Base-by-base conservation (phyloP, 2,797 vertebrate species). In the Microctenopoma lineatum region DNA sequence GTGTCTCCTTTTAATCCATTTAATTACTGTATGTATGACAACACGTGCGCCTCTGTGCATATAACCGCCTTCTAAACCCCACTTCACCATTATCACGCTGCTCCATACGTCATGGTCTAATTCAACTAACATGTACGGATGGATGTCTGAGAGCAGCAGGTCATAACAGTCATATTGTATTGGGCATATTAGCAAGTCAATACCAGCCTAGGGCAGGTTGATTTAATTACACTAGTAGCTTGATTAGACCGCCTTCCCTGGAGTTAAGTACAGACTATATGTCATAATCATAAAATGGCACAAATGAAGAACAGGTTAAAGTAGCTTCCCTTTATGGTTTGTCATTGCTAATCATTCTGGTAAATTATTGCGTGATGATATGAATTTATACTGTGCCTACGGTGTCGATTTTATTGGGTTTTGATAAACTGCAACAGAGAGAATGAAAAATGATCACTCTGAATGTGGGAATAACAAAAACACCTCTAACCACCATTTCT, bases 251-350 rank as follows among this genome's bases (percentile, higher is more conserved):
- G 90, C 90, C 87, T 69, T 94, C 94, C 95, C 95, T 82, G 84
- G 92, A 96, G 95, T 93, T 42, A 87, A 87, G 64, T 90, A 84
- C 79, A 89, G 93, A 89, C 92, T 93, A 93, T 94, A 94, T 94
- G 94, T 96, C 96, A 96, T 96, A 95, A 96, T 96, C 96, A 96
- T 96, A 95, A 95, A 94, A 92, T 84, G 90, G 93, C 85, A 94
- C 93, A 94, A 96, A 96, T 95, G 94, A 96, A 94, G 87, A 94
- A 89, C 92, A 91, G 94, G 94, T 96, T 95, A 95, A 93, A 94
- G 92, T 94, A 91, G 95, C 94, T 94, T 93, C 90, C 91, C 47
- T 75, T 34, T 73, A 81, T 73, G 87, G 81, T 83, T 78, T 89
- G 87, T 88, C 85, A 71, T 32, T 65, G 79, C 76, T 87, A 89